These are phyloP conservation scores for Plumapathes pennacea DNA, from an alignment of 92 coral and sea anemone genomes.

Conservation along the genomic window DNA sequence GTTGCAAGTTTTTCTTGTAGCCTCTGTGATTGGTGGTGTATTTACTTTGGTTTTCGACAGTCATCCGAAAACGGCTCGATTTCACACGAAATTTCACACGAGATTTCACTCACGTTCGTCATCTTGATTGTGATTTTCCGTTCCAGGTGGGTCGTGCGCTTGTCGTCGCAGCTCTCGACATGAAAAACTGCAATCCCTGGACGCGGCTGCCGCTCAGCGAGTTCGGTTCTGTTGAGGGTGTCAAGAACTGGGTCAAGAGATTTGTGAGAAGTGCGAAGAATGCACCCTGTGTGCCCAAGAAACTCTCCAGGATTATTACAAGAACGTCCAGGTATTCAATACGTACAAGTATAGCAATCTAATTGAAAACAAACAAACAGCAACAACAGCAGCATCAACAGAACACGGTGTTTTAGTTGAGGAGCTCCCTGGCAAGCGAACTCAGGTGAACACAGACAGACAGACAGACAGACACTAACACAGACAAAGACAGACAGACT, in stretches of 20 bases:
- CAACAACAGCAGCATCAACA: too few species aligned
- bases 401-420: too few species aligned
- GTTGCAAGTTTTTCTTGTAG: too few species aligned
- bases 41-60: too few species aligned
- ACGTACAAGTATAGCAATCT: too few species aligned
- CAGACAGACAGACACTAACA: too few species aligned
- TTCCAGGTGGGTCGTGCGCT: slow-evolving; percentile 90
- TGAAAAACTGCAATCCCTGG: slow-evolving; percentile 96
- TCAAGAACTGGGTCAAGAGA: slow-evolving; percentile 87
- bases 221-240: slow-evolving; percentile 83
- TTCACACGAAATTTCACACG: not conserved
- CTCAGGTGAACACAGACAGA: too few species aligned
- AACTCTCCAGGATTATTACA: slow-evolving; percentile 66
- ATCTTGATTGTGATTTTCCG: not conserved
- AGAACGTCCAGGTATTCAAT: slow-evolving; percentile 87
- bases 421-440: too few species aligned
- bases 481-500: too few species aligned
- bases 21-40: too few species aligned
- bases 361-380: too few species aligned
- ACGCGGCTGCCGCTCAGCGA: slow-evolving; percentile 90
- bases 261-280: slow-evolving; percentile 85
- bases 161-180: slow-evolving; percentile 89
- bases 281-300: slow-evolving; percentile 80
- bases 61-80: too few species aligned
- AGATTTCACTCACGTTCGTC: not conserved